Evolutionary conservation across 2,888 invertebrate species (phyloP).

Genomic region (Polia nebulosa): DNA sequence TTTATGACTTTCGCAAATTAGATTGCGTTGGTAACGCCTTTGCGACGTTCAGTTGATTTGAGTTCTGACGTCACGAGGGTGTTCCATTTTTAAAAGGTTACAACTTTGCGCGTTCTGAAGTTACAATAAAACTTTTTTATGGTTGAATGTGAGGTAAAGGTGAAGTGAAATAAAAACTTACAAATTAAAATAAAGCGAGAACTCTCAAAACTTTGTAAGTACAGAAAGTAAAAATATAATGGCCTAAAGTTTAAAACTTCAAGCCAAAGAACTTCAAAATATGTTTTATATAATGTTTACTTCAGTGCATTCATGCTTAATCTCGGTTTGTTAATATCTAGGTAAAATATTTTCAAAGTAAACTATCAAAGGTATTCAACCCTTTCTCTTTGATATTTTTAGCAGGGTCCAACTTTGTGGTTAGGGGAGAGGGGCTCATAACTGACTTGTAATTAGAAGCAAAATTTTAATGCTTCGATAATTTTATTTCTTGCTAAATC

Average conservation of each 20-base stretch:
- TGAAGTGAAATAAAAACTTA: constrained; percentile 12
- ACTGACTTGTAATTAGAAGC: background rate
- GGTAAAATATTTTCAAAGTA: constrained; percentile 23
- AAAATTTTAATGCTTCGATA: background rate
- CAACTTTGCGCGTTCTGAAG: constrained; percentile 29
- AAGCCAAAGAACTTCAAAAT: background rate
- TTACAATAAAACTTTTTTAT: constrained; percentile 41
- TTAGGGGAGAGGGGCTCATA: no score
- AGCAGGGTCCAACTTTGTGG: background rate
- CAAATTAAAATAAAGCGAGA: constrained; percentile 20
- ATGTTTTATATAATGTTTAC: background rate
- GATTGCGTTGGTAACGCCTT: constrained; percentile 57
- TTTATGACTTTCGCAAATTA: constrained; percentile 74
- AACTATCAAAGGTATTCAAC: constrained; percentile 12
- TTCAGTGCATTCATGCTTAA: constrained; percentile 1
- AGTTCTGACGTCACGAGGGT: constrained; percentile 47
- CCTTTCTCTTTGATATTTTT: constrained; percentile 28
- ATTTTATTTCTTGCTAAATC: background rate
- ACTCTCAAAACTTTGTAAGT: background rate
- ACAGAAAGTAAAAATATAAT: constrained; percentile 3
- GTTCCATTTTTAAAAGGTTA: constrained; percentile 51
- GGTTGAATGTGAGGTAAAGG: constrained; percentile 31
- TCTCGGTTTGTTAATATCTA: background rate
- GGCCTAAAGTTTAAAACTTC: background rate
- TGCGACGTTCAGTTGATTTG: constrained; percentile 47